A percentile compares a stretch with the other conserved stretches of the same genome.
These are phyloP conservation scores for Drosophila seguyi DNA, from an alignment of 1,140 invertebrate species.

Conservation along the genomic window DNA sequence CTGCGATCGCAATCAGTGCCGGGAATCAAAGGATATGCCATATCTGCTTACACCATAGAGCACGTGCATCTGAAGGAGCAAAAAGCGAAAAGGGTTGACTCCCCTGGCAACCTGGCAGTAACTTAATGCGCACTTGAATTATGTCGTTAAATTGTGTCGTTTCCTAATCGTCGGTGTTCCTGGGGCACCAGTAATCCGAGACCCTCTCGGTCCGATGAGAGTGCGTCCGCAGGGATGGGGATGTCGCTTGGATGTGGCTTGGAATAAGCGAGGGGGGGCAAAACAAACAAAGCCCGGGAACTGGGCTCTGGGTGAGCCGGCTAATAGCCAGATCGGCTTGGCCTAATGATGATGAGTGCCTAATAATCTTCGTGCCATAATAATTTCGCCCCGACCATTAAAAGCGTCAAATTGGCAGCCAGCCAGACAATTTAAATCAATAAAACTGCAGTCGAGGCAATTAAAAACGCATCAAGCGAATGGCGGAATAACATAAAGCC, in stretches of 20 bases:
- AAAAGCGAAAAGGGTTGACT: slow-evolving; percentile 61
- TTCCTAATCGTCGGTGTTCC: slow-evolving; percentile 73
- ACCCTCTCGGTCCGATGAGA: slow-evolving; percentile 7
- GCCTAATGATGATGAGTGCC: slow-evolving; percentile 77
- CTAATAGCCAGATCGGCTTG: slow-evolving; percentile 43
- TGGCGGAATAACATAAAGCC: slow-evolving; percentile 9
- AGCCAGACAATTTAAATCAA: slow-evolving; percentile 78
- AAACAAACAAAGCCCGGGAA: slow-evolving; percentile 67
- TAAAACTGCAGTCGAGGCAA: slow-evolving; percentile 72
- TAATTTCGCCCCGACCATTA: slow-evolving; percentile 70
- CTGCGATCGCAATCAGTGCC: slow-evolving; percentile 71
- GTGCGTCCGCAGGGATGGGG: not conserved
- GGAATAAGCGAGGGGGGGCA: slow-evolving; percentile 17
- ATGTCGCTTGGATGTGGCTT: too few relatives aligned
- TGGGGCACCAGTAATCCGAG: slow-evolving; percentile 66
- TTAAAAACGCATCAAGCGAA: slow-evolving; percentile 76
- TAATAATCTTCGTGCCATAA: slow-evolving; percentile 61
- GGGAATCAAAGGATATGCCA: slow-evolving; percentile 73
- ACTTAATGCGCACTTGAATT: slow-evolving; percentile 82
- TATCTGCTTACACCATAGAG: slow-evolving; percentile 72
- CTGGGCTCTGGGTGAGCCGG: slow-evolving; percentile 26
- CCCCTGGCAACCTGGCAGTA: slow-evolving; percentile 40
- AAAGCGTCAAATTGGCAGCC: slow-evolving; percentile 79
- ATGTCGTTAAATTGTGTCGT: slow-evolving; percentile 84
- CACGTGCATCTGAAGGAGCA: slow-evolving; percentile 42